Evolutionary conservation across 2,888 invertebrate species (phyloP).

Genomic region (Rhynchonema sp.): DNA sequence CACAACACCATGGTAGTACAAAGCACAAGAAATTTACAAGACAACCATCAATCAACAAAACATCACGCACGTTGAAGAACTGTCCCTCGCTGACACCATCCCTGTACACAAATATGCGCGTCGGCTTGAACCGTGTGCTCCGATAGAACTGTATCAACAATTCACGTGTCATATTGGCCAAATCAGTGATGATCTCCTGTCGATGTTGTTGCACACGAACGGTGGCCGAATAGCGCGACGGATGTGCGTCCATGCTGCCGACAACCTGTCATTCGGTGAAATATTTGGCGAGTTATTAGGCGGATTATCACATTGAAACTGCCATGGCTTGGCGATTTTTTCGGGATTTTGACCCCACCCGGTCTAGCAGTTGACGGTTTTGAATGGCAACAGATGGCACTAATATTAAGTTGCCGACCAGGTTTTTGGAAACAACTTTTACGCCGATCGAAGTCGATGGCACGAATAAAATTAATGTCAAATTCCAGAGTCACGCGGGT

Average conservation of each 20-base stretch:
- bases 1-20: neutral
- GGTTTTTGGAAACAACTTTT: no score
- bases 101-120: slow-evolving; percentile 94
- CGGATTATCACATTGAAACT: no score
- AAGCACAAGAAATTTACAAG: no score
- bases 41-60: neutral
- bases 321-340: no score
- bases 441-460: no score
- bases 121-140: slow-evolving; percentile 96
- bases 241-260: slow-evolving; percentile 99
- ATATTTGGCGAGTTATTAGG: neutral
- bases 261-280: slow-evolving; percentile 45
- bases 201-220: slow-evolving; percentile 67
- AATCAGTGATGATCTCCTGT: slow-evolving; percentile 68
- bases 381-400: no score
- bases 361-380: no score
- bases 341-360: no score
- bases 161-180: slow-evolving; percentile 93
- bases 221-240: slow-evolving; percentile 91
- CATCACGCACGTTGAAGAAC: slow-evolving; percentile 56
- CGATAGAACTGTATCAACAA: slow-evolving; percentile 97
- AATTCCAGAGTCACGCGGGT: no score
- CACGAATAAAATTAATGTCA: no score
- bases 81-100: slow-evolving; percentile 99
- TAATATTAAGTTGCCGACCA: no score